These are phyloP conservation scores for Echiichthys vipera DNA, from an alignment of 2,797 vertebrate genomes.

Conservation along the genomic window DNA sequence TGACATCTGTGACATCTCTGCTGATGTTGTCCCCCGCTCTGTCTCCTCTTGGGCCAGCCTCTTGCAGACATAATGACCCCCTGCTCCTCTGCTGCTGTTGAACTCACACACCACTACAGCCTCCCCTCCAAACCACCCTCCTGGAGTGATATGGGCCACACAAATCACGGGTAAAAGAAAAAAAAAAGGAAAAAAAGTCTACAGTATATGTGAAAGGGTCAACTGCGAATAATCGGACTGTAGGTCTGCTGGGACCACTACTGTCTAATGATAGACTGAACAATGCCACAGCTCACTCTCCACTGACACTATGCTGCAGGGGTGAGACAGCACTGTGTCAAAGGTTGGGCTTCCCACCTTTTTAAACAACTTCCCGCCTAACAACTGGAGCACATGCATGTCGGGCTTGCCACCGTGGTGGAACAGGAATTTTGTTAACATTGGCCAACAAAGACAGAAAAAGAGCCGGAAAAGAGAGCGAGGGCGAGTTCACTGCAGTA, in stretches of 20 bases:
- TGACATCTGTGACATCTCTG: constrained; percentile 56
- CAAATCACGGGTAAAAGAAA: constrained; percentile 37
- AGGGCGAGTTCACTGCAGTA: constrained; percentile 61
- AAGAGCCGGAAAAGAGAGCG: constrained; percentile 16
- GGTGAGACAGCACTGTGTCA: constrained; percentile 47
- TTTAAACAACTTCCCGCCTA: constrained; percentile 54
- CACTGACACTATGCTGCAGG: constrained; percentile 55
- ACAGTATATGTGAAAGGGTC: constrained; percentile 55
- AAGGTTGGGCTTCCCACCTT: constrained; percentile 55
- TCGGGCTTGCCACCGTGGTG: constrained; percentile 10
- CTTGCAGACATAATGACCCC: constrained; percentile 36
- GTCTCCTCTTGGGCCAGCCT: constrained; percentile 31
- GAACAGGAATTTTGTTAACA: constrained; percentile 13
- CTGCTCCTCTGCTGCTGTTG: constrained; percentile 14
- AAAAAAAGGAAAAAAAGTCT: constrained; percentile 18
- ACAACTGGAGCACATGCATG: constrained; percentile 22
- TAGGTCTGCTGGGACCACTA: constrained; percentile 54
- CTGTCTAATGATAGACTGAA: constrained; percentile 72
- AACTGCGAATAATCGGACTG: constrained; percentile 52
- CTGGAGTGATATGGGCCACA: constrained; percentile 34
- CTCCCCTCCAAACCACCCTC: not conserved
- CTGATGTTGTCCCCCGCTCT: constrained; percentile 36
- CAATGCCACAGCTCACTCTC: constrained; percentile 47
- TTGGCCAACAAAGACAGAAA: constrained; percentile 45
- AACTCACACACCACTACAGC: constrained; percentile 34